Evolutionary conservation across 64 coral and sea anemone species (phyloP), one percentile per base, ranked within the genome.

Genomic region (Montipora cactus): DNA sequence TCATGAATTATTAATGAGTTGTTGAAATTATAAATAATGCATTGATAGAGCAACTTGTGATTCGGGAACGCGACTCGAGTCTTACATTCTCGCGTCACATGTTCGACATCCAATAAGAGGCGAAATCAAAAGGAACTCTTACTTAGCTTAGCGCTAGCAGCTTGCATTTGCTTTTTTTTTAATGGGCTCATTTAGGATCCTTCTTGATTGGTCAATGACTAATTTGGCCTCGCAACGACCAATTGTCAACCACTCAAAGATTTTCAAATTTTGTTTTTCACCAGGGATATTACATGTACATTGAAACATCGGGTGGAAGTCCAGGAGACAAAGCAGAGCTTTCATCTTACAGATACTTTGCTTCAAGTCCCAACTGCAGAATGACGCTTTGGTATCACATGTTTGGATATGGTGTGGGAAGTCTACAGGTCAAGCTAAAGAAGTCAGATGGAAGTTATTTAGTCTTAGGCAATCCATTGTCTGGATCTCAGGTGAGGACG

Each of bases 381-480:
- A 99, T 99, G 97, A 77, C 94, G 8, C 52, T 96, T 22, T 99
- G 97, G 97, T 99, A 99, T 68, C 95, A 94, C 64, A 96, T 99
- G 95, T 94, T 69, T 74, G 97, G 97, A n/a, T 67, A 18, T 12
- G 92, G 91, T 15, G 90, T 96, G 49, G 97, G 97, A 5, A 77
- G 59, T 47, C 80, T 99, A 19, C 61, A 90, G 28, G 79, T 99
- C 51, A 96, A 94, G 76, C 57, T 93, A 49, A 93, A 93, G 84
- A 93, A 81, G 77, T 57, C 92, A 20, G 92, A 93, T 53, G 92
- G 92, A 47, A 88, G 76, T 2, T 93, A 93, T 75, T 83, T 74
- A 11, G 13, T 80, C 58, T 71, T 88, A 8, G 66, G 77, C 12
- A 74, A 62, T 4, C 49, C 8, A 78, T 46, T 93, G 75, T 49